Evolutionary conservation across 1,140 invertebrate genomes (phyloP), one percentile per base, ranked within the genome.

Genomic region (Leptoteleia sp.): DNA sequence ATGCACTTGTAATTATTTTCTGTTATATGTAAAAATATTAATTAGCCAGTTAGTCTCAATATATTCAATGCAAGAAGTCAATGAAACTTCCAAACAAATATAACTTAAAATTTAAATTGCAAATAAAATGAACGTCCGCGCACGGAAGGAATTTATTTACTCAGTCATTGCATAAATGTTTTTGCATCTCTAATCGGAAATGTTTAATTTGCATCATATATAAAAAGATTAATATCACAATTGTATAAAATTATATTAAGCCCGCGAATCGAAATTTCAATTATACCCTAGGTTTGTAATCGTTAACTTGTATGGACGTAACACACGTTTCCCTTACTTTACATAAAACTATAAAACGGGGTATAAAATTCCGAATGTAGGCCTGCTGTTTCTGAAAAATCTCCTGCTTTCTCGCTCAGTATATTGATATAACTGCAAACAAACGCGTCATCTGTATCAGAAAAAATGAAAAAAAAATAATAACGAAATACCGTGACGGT

Each of bases 311-410:
- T 59, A 68, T 35, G 35, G 65, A 48, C 43, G 42, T 33, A 29
- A 31, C 64, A 68, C 50, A 67, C 17, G 35, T 48, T 70, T 11
- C 62, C 40, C 16, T 55, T 45, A 59, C 9, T 70, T 70, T 70
- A 43, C 43, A 59, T 52, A 42, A 61, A 70, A 33, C 45, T 52
- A 57, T 70, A 59, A 70, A 70, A 70, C 15, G 42, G 35, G n/a
- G 45, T 52, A 61, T 61, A 70, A 70, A 70, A 70, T 42, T 52
- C 11, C 12, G 15, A 19, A 5, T 4, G 11, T 11, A 12, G 31
- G n/a, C 11, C 1, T 16, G 15, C 33, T 12, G 35, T 43, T 70
- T 65, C 37, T 29, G 25, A 22, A 67, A 68, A 54, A 25, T 13
- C 12, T 25, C 22, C 45, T 50, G 31, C 42, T 57, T 59, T 59